Percentiles rank a stretch among this genome's conserved stretches.
Conservation (phyloP, 1,140 invertebrate genomes). For the Drosophila sproati region DNA sequence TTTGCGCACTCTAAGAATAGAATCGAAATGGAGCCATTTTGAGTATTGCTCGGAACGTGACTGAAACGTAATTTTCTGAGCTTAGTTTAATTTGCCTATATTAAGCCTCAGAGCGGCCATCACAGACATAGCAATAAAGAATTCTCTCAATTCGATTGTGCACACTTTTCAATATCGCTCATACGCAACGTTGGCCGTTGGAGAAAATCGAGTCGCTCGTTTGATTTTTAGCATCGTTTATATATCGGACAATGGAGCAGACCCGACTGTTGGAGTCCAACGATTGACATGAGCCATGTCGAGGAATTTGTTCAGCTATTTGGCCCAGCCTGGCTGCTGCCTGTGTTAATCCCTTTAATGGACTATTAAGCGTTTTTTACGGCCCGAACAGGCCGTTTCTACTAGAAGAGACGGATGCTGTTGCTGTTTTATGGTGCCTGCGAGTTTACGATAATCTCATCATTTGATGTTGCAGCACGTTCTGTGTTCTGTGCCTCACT, state of each 20-base stretch:
- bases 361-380: slow-evolving; percentile 82
- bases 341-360: slow-evolving; percentile 79
- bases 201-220: slow-evolving; percentile 24
- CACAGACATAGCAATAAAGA: slow-evolving; percentile 47
- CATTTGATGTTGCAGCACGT: slow-evolving; percentile 83
- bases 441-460: slow-evolving; percentile 82
- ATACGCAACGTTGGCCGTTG: slow-evolving; percentile 46
- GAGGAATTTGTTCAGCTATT: slow-evolving; percentile 65
- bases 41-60: slow-evolving; percentile 65
- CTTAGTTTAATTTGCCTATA: slow-evolving; percentile 81
- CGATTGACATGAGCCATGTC: slow-evolving; percentile 58
- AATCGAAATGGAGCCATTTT: slow-evolving; percentile 74
- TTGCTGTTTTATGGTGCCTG: slow-evolving; percentile 60
- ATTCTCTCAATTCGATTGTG: slow-evolving; percentile 29
- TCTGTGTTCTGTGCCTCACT: slow-evolving; percentile 40
- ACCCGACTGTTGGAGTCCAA: neutral
- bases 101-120: slow-evolving; percentile 47
- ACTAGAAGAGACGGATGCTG: slow-evolving; percentile 22
- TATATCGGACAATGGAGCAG: neutral
- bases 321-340: slow-evolving; percentile 16
- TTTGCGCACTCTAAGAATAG: slow-evolving; percentile 16
- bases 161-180: slow-evolving; percentile 69
- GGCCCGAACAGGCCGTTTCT: slow-evolving; percentile 54
- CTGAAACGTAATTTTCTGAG: slow-evolving; percentile 73
- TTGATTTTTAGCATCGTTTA: slow-evolving; percentile 54